Evolutionary conservation across 2,113 vertebrate genomes (phyloP).

Genomic region (Azemiops feae): DNA sequence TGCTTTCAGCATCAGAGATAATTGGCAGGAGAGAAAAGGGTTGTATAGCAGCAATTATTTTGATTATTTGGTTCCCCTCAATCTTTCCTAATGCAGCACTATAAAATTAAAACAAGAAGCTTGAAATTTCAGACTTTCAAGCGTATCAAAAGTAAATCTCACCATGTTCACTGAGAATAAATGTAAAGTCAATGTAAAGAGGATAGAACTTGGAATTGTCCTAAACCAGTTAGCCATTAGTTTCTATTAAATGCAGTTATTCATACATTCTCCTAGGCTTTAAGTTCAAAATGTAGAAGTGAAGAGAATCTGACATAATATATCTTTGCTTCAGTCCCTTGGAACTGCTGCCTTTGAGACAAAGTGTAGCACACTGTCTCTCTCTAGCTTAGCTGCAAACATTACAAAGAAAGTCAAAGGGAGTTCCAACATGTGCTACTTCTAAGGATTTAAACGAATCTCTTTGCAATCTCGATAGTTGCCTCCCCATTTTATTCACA

Average conservation of each 20-base stretch:
- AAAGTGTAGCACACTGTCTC: not conserved
- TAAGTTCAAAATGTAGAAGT: not conserved
- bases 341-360: not conserved
- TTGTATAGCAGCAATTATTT: not conserved
- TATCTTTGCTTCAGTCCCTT: not conserved
- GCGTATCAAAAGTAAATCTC: not conserved
- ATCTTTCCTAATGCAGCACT: not conserved
- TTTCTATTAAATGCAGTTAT: not conserved
- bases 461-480: not conserved
- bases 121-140: not conserved
- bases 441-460: not conserved
- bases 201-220: not conserved
- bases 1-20: not conserved
- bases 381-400: not conserved
- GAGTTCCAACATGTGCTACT: not conserved
- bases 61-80: not conserved
- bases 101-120: not conserved
- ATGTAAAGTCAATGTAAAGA: not conserved
- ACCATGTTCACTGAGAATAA: not conserved
- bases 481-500: not conserved
- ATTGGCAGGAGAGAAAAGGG: not conserved
- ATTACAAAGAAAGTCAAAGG: not conserved
- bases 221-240: not conserved
- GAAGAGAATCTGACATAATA: not conserved
- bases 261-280: not conserved